phyloP scores from a whole-genome alignment of 2,888 invertebrate genomes.

The Pocota personata region DNA sequence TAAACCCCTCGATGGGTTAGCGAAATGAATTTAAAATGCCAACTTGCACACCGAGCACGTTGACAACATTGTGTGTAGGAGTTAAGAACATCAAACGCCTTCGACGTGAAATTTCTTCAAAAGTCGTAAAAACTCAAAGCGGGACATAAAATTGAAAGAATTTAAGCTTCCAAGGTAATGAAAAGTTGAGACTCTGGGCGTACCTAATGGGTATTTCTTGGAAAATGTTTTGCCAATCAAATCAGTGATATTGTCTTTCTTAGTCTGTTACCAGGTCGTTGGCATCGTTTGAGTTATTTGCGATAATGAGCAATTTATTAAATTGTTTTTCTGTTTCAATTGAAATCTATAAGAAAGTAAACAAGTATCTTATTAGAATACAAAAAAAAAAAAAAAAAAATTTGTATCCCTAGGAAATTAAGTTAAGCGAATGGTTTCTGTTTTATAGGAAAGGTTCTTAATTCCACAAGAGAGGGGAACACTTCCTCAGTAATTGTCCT shows the following conservation, averaged over 20 bases:
- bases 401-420: too few relatives aligned
- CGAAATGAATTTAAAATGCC: constrained; percentile 37
- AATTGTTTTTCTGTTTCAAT: not conserved
- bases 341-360: not conserved
- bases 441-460: too few relatives aligned
- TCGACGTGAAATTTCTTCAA: constrained; percentile 14
- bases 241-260: not conserved
- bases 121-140: constrained; percentile 22
- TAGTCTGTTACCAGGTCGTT: not conserved
- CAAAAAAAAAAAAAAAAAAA: too few relatives aligned
- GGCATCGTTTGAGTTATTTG: not conserved
- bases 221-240: constrained; percentile 9
- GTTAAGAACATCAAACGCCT: constrained; percentile 25
- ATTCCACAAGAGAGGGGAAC: too few relatives aligned
- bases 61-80: not conserved
- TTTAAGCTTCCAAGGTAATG: constrained; percentile 14
- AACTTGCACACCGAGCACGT: not conserved
- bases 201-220: constrained; percentile 13
- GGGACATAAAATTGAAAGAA: constrained; percentile 27
- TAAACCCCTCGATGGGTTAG: not conserved
- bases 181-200: not conserved
- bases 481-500: too few relatives aligned
- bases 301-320: constrained; percentile 18
- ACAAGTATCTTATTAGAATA: not conserved
- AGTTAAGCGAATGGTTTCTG: too few relatives aligned